Evolutionary conservation across 2,113 vertebrate species (phyloP).

Genomic region (Aldabrachelys gigantea): DNA sequence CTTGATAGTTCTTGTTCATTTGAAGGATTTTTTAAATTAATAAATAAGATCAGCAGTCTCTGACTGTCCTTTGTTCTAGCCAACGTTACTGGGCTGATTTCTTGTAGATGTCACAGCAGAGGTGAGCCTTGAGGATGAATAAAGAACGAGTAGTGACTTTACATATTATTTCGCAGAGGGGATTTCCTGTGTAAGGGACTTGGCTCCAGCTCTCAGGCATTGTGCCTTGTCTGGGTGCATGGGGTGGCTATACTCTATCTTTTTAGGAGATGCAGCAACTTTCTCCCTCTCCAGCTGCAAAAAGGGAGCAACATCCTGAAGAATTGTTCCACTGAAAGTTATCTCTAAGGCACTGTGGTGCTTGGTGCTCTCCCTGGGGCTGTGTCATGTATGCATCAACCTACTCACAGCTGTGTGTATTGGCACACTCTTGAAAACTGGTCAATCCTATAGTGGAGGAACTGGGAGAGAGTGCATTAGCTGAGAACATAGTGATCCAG

Average conservation of each 20-base stretch:
- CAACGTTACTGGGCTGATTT: neutral
- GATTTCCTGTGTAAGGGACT: neutral
- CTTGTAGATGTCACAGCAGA: neutral
- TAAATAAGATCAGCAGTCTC: neutral
- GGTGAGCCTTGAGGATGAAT: neutral
- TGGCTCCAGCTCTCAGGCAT: accelerated
- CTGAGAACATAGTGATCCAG: constrained; percentile 7
- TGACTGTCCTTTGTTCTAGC: accelerated
- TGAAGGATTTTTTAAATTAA: neutral
- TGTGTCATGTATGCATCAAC: neutral
- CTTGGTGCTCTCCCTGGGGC: neutral
- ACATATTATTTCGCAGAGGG: neutral
- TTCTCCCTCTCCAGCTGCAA: neutral
- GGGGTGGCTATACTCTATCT: neutral
- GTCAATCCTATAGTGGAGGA: constrained; percentile 44
- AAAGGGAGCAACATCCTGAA: neutral
- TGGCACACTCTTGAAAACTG: constrained; percentile 49
- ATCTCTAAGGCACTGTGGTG: neutral
- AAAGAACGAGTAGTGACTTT: neutral
- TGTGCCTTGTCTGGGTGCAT: neutral
- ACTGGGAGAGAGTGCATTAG: constrained; percentile 29
- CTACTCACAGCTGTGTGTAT: constrained; percentile 33
- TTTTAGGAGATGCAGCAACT: neutral
- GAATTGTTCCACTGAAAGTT: neutral
- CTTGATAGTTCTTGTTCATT: neutral